Evolutionary conservation across 2,888 invertebrate genomes (phyloP).

Genomic region (Creontiades dilutus): DNA sequence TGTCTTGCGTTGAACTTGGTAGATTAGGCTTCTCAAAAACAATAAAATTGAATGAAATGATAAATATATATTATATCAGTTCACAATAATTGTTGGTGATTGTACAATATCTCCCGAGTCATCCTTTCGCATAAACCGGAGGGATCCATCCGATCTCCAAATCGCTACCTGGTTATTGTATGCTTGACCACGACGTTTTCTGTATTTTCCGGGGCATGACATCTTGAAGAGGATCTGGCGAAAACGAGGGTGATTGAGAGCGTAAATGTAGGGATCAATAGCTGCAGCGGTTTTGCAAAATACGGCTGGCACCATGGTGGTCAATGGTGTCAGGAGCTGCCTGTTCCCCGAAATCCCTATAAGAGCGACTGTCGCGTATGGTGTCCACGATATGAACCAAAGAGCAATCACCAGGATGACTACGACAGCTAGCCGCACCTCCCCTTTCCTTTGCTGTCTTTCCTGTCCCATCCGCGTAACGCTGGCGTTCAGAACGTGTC

Average conservation of each 20-base stretch:
- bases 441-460: slow-evolving; percentile 85
- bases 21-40: too few species aligned
- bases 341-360: slow-evolving; percentile 83
- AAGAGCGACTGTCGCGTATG: slow-evolving; percentile 87
- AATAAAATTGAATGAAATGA: too few species aligned
- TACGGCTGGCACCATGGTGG: slow-evolving; percentile 88
- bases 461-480: slow-evolving; percentile 77
- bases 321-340: slow-evolving; percentile 83
- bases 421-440: slow-evolving; percentile 83
- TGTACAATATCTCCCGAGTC: neutral
- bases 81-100: neutral
- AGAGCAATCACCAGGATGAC: slow-evolving; percentile 85
- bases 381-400: slow-evolving; percentile 91
- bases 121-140: slow-evolving; percentile 18
- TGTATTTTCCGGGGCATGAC: slow-evolving; percentile 63
- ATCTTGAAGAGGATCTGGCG: slow-evolving; percentile 58
- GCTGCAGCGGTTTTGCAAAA: slow-evolving; percentile 91
- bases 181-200: slow-evolving; percentile 12
- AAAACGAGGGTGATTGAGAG: slow-evolving; percentile 86
- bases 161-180: slow-evolving; percentile 44
- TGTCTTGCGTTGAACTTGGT: too few species aligned
- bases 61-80: too few species aligned
- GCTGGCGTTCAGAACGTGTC: slow-evolving; percentile 79
- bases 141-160: slow-evolving; percentile 49
- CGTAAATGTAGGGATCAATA: slow-evolving; percentile 89